phyloP scores from a whole-genome alignment of 2,797 vertebrate genomes.

The Scyliorhinus canicula region DNA sequence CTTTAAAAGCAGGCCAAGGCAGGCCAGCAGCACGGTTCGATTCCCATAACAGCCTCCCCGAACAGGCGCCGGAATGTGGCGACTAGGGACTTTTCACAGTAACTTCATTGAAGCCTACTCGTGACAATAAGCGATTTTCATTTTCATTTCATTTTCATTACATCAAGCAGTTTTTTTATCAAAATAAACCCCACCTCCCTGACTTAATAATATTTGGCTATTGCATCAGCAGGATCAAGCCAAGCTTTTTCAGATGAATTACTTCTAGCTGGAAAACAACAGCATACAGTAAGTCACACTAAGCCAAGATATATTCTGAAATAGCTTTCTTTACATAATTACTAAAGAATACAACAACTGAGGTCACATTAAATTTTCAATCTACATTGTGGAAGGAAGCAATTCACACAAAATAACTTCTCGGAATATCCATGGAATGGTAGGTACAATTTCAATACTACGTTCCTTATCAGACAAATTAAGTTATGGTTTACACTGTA shows the following conservation, averaged over 20 bases:
- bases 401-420: neutral
- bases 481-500: neutral
- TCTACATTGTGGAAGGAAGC: neutral
- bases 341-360: neutral
- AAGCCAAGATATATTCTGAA: neutral
- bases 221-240: neutral
- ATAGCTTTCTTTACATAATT: neutral
- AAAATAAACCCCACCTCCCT: neutral
- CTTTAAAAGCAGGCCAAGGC: no score
- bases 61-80: no score
- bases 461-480: neutral
- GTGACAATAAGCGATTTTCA: no score
- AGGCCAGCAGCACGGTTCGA: no score
- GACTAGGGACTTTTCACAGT: no score
- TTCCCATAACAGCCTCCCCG: no score
- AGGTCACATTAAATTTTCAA: neutral
- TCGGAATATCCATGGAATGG: neutral
- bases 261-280: neutral
- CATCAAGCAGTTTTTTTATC: neutral
- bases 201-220: neutral
- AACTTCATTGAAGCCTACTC: no score
- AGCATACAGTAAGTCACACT: neutral
- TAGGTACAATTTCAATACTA: neutral
- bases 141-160: no score
- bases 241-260: neutral